phyloP scores from a whole-genome alignment of 2,113 vertebrate species.

The Stictonetta naevosa region DNA sequence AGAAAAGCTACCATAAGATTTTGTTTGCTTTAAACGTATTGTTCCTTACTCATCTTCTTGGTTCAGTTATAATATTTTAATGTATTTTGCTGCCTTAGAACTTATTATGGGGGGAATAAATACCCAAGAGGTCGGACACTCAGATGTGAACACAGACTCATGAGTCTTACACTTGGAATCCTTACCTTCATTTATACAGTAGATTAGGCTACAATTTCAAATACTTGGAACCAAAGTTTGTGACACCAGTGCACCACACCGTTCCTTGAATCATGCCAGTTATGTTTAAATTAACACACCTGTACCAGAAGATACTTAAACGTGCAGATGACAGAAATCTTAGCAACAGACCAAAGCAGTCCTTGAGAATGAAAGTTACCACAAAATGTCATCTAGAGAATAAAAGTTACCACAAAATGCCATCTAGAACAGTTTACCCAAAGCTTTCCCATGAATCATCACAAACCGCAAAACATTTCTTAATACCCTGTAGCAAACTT shows the following conservation, averaged over 20 bases:
- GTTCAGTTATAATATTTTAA: background rate
- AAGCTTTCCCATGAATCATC: constrained; percentile 1
- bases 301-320: background rate
- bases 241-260: rapidly evolving
- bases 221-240: background rate
- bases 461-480: background rate
- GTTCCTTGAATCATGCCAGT: background rate
- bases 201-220: background rate
- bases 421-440: background rate
- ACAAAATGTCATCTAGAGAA: background rate
- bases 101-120: background rate
- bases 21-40: background rate
- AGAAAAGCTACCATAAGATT: background rate
- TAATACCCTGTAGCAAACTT: constrained; percentile 20
- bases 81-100: background rate
- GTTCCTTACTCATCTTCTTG: background rate
- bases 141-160: background rate
- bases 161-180: background rate
- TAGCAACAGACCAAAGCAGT: background rate
- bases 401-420: background rate
- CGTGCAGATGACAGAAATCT: background rate
- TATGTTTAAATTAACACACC: background rate
- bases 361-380: background rate
- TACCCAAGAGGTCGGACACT: background rate
- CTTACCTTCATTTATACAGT: background rate